A percentile compares a stretch with the other conserved stretches of the same genome.
These are phyloP conservation scores for Anastrepha ludens DNA, from an alignment of 1,140 invertebrate species.

Conservation along the genomic window DNA sequence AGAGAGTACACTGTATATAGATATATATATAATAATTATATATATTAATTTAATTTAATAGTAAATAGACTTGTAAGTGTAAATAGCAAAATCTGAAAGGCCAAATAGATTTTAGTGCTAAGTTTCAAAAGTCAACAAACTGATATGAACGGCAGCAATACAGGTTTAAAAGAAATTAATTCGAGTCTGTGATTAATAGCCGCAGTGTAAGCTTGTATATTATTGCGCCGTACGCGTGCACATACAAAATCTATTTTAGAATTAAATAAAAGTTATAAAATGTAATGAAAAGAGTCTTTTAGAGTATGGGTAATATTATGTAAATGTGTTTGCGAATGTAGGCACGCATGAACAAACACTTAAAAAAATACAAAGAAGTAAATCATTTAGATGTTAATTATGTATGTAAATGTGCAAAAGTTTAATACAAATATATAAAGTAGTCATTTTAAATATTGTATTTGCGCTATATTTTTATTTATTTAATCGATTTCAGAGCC, in stretches of 20 bases:
- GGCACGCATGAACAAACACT: background rate
- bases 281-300: slow-evolving; percentile 13
- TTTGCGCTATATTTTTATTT: too few species aligned
- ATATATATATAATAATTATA: background rate
- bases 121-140: slow-evolving; percentile 44
- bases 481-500: too few species aligned
- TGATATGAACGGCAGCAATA: slow-evolving; percentile 21
- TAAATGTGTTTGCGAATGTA: background rate
- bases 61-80: slow-evolving; percentile 8
- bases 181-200: slow-evolving; percentile 42
- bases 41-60: background rate
- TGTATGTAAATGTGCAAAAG: slow-evolving; percentile 40
- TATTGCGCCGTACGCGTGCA: background rate
- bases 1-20: background rate
- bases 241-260: slow-evolving; percentile 9
- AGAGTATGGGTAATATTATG: slow-evolving; percentile 3
- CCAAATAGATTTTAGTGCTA: slow-evolving; percentile 40
- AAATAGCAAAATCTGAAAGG: slow-evolving; percentile 25
- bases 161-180: slow-evolving; percentile 34
- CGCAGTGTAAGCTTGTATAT: slow-evolving; percentile 12
- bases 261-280: background rate
- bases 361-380: slow-evolving; percentile 11
- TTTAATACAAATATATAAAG: slow-evolving; percentile 53
- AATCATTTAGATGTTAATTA: slow-evolving; percentile 34
- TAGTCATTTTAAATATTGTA: slow-evolving; percentile 6